Evolutionary conservation across 2,888 invertebrate species (phyloP), one percentile per base, ranked within the genome.

Genomic region (Nemapogon koenigi): DNA sequence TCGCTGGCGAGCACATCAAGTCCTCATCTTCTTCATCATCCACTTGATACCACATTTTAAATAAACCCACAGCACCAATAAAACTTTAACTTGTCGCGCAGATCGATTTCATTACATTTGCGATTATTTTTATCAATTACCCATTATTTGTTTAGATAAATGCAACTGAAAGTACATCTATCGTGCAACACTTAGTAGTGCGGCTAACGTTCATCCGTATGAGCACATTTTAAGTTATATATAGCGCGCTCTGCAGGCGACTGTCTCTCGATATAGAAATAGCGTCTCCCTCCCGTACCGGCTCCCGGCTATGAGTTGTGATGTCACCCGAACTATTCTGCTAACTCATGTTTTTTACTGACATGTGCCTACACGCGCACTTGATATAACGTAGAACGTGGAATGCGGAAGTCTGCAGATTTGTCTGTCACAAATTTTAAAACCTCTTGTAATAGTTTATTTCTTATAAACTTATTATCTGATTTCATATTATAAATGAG

Each of bases 1-100:
- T 82, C 43, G 93, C 93, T 46, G 93, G 93, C 54, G 92, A 92
- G 76, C 88, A 92, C 83, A 91, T 83, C 51, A 92, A 82, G 52
- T 90, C 91, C 62, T 91, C 91, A 53, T 92, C 92, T 59, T 91
- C 91, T 37, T 86, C 79, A 47, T 85, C 84, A 41, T 81, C 85
- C 45, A 87, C 87, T 58, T 87, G 85, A 61, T 88, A 89, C 87
- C 90, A 90, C 90, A 89, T 90, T 51, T 59, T 73, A 13, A 40
- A 38, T 35, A 13, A 4, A 6, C 11, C 28, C 28, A 28, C 28
- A 28, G 13, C 13, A 15, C 15, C n/a, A 28, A 28, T 10, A 10
- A 28, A 28, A 28, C 28, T 28, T 28, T 28, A 13, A 28, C 28
- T 28, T 28, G 11, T 6, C 28, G 28, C 3, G 7, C 28, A 28